Evolutionary conservation across 2,888 invertebrate species (phyloP), one percentile per base, ranked within the genome.

Genomic region (Siphonodentalium dalli): DNA sequence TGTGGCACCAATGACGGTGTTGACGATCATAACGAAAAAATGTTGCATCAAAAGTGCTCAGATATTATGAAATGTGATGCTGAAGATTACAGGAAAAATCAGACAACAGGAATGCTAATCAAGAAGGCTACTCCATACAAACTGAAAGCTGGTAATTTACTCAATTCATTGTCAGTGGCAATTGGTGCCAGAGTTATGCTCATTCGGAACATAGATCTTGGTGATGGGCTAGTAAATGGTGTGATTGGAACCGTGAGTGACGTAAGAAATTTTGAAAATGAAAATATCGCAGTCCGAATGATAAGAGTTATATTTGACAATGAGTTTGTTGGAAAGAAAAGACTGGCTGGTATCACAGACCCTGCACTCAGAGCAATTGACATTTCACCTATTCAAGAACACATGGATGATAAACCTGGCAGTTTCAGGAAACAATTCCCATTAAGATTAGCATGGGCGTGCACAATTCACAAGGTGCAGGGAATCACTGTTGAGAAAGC

Each of bases 191-290:
- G 51, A 47, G 38, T 56, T 18, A 60, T 60, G 59, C 38, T 60
- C 6, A 53, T 48, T 34, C 28, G 28, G 28, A 60, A 53, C 38
- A 24, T 45, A 11, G 49, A 60, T 48, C 52, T 53, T 13, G 21
- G 43, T 28, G 60, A 60, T 54, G 56, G 60, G 26, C 44, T 60
- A 9, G 50, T 53, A 3, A 60, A 61, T 51, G 57, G 54, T 29
- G 48, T 27, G 1, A 54, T 57, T 21, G 54, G 61, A 2, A 41
- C 54, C n/a, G 48, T 54, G 31, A 34, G 44, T 34, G 34, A 27
- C 20, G 38, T 53, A 15, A n/a, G n/a, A n/a, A n/a, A n/a, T n/a
- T n/a, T n/a, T n/a, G n/a, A n/a, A n/a, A n/a, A n/a, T n/a, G n/a
- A n/a, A n/a, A n/a, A n/a, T n/a, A n/a, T n/a, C n/a, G n/a, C n/a